Base-by-base conservation (phyloP, 2,113 vertebrate genomes). In the Mormyrus iriodes region DNA sequence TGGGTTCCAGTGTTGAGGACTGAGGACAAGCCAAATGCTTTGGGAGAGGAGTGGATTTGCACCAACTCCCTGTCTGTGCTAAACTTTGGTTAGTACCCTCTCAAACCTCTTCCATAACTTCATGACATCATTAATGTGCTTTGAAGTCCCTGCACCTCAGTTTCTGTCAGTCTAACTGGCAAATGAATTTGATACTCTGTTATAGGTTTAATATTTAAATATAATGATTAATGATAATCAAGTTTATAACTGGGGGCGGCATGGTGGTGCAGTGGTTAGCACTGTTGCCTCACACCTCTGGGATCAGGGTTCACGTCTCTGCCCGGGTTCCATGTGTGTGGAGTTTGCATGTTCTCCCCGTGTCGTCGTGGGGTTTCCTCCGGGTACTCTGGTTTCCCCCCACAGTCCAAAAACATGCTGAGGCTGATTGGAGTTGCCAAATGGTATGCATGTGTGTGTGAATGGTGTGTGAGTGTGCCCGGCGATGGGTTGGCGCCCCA, bases 21-120 rank as follows among this genome's bases (percentile, higher is more conserved):
- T 42, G 96, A 94, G 87, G 92, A 93, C 85, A 94, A 95, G 65
- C 91, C 93, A 87, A 93, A 94, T 55, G 55, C 95, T 89, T 91
- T 92, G 91, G 97, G 96, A 92, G 94, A 95, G 73, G 96, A 99
- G 91, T 99, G 98, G 97, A 96, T 97, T 91, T 99, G 98, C 93
- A 97, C 97, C 0, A 96, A 96, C 93, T 97, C 98, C 61, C 94
- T 99, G 94, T 97, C 94, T 89, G 95, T 96, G 24, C 95, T 99
- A 90, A 97, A 98, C 93, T 93, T 99, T 87, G 97, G 98, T 99
- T 87, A 95, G 97, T 96, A 83, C 90, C 92, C 51, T 35, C 19
- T 42, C 7, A 52, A 79, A 46, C 69, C 24, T 53, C 6, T 7
- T 2, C 13, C 0, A 4, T 35, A 31, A 86, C 31, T 53, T 86